A percentile compares a stretch with the other conserved stretches of the same genome.
phyloP scores from a whole-genome alignment of 2,113 vertebrate species.

The Psettodes erumei region DNA sequence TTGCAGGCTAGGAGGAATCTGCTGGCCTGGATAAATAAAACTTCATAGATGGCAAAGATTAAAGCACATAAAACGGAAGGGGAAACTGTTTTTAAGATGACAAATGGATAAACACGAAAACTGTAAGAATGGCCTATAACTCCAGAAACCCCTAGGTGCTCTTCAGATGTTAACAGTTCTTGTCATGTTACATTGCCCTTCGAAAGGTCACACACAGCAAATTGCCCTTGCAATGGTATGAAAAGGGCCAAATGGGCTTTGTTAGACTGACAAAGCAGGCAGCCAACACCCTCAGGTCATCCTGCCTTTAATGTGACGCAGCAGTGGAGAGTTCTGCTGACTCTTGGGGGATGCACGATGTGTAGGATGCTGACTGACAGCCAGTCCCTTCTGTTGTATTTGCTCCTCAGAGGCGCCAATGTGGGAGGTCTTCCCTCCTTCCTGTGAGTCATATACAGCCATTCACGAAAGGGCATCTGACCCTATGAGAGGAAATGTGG shows the following conservation, averaged over 20 bases:
- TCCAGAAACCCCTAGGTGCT: constrained; percentile 61
- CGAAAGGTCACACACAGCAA: constrained; percentile 77
- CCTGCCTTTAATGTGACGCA: constrained; percentile 66
- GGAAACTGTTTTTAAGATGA: constrained; percentile 41
- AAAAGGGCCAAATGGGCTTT: constrained; percentile 66
- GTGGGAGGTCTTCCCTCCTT: constrained; percentile 53
- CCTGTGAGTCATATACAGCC: constrained; percentile 51
- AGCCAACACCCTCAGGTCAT: constrained; percentile 66
- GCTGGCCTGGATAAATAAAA: constrained; percentile 5
- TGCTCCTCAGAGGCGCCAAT: constrained; percentile 22
- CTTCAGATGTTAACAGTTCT: constrained; percentile 70
- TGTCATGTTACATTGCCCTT: constrained; percentile 77
- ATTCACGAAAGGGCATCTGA: constrained; percentile 46
- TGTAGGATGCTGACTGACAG: constrained; percentile 62
- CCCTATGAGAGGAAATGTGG: constrained; percentile 44
- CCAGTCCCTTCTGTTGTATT: constrained; percentile 37
- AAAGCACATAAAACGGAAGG: constrained; percentile 23
- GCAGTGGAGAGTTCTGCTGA: constrained; percentile 71
- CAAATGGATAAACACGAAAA: constrained; percentile 53
- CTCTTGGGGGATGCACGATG: constrained; percentile 52
- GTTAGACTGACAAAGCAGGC: constrained; percentile 74
- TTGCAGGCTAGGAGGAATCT: neutral
- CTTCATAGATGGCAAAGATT: neutral
- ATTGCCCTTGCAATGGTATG: constrained; percentile 70
- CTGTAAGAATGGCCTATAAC: constrained; percentile 63